Evolutionary conservation across 2,113 vertebrate genomes (phyloP).

Genomic region (Leptosomus discolor): DNA sequence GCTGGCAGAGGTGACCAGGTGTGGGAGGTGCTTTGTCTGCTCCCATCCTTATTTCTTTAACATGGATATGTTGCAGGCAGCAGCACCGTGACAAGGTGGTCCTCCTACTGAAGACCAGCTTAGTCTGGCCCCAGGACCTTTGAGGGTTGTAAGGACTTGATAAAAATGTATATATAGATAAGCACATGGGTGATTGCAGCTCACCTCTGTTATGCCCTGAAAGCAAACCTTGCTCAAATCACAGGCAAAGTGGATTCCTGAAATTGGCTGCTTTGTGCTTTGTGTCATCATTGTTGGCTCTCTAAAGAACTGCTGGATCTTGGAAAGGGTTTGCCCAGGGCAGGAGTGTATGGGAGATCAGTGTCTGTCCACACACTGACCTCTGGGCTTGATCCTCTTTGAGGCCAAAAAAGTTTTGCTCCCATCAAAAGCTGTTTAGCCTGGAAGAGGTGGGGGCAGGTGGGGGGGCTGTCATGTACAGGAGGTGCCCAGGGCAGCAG

Average conservation of each 20-base stretch:
- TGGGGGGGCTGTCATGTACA: rapidly evolving
- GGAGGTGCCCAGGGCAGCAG: neutral
- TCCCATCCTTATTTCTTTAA: neutral
- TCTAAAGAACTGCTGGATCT: neutral
- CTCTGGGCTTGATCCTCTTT: neutral
- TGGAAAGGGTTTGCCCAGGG: neutral
- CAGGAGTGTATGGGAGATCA: neutral
- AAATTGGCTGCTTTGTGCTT: neutral
- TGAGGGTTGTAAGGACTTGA: neutral
- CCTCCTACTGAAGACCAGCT: neutral
- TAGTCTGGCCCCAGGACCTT: neutral
- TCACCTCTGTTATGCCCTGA: neutral
- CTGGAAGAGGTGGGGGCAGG: neutral
- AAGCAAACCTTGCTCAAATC: neutral
- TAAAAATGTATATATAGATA: neutral
- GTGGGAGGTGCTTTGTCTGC: neutral
- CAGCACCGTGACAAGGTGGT: neutral
- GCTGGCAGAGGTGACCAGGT: neutral
- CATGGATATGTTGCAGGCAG: neutral
- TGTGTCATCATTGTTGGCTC: neutral
- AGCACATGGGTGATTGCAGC: neutral
- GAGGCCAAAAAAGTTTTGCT: neutral
- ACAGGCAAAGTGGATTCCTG: neutral
- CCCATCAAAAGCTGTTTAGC: neutral
- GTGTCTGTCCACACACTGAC: neutral